Percentiles rank a stretch among this genome's conserved stretches.
Conservation (phyloP, 2,797 vertebrate species). For the Sebastes taczanowskii region DNA sequence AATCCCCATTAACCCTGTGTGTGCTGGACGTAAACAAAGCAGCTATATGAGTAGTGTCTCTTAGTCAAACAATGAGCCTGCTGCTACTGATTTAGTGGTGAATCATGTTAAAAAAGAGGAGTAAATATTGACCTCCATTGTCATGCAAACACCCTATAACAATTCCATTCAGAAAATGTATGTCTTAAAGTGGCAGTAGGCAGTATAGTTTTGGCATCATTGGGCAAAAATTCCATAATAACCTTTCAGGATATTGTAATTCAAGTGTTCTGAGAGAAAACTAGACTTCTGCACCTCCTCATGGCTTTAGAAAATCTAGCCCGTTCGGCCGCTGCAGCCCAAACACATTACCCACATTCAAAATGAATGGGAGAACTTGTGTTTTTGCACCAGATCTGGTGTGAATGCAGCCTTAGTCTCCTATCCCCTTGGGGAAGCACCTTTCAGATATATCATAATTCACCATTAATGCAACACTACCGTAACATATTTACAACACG, state of each 20-base stretch:
- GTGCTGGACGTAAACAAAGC: constrained; percentile 68
- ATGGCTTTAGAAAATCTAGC: too few relatives aligned
- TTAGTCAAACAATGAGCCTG: neutral
- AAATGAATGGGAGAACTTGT: too few relatives aligned
- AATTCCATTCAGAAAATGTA: neutral
- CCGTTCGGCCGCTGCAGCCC: too few relatives aligned
- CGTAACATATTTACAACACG: neutral
- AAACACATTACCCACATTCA: too few relatives aligned
- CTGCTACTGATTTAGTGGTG: neutral
- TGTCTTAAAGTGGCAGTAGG: neutral
- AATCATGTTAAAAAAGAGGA: neutral
- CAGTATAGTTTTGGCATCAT: too few relatives aligned
- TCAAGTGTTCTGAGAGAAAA: too few relatives aligned
- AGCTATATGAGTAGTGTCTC: neutral
- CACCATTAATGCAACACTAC: neutral
- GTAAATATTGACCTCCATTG: neutral
- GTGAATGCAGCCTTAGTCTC: neutral
- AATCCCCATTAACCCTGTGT: constrained; percentile 77
- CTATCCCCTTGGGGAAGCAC: neutral
- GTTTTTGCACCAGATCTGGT: too few relatives aligned
- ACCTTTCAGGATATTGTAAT: too few relatives aligned
- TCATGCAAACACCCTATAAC: neutral
- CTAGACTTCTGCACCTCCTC: too few relatives aligned
- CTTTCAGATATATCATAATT: neutral
- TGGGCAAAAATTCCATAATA: too few relatives aligned